Evolutionary conservation across 2,888 invertebrate species (phyloP).

Genomic region (Cataglyphis albicans): DNA sequence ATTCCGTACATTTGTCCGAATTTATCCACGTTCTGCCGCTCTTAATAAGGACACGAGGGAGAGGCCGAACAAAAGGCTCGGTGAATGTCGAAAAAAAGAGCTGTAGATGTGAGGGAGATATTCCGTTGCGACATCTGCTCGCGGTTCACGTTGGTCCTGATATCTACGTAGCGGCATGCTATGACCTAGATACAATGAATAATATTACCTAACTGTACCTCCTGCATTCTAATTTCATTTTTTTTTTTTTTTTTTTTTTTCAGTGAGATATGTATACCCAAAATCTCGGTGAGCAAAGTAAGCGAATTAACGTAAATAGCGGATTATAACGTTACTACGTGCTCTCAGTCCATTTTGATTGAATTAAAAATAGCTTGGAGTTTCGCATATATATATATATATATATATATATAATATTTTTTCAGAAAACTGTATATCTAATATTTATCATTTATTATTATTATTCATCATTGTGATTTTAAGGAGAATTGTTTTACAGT

Average conservation of each 20-base stretch:
- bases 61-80: constrained; percentile 56
- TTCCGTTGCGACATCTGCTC: constrained; percentile 74
- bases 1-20: constrained; percentile 1
- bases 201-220: constrained; percentile 40
- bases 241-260: neutral
- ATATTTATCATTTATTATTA: neutral
- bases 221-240: constrained; percentile 22
- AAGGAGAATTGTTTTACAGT: neutral
- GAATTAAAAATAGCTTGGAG: neutral
- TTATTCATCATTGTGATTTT: neutral
- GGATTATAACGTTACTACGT: neutral
- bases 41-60: constrained; percentile 42
- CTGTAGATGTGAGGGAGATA: constrained; percentile 68
- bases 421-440: neutral
- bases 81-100: constrained; percentile 60
- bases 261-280: neutral
- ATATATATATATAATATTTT: neutral
- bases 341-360: neutral
- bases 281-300: neutral
- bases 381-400: neutral
- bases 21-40: constrained; percentile 4
- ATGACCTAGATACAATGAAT: constrained; percentile 41
- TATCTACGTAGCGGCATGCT: constrained; percentile 58
- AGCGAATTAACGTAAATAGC: neutral
- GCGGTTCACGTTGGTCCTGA: constrained; percentile 78